Percentiles rank a stretch among this genome's conserved stretches.
These are phyloP conservation scores for Neoarius graeffei DNA, from an alignment of 2,113 vertebrate genomes.

Conservation along the genomic window DNA sequence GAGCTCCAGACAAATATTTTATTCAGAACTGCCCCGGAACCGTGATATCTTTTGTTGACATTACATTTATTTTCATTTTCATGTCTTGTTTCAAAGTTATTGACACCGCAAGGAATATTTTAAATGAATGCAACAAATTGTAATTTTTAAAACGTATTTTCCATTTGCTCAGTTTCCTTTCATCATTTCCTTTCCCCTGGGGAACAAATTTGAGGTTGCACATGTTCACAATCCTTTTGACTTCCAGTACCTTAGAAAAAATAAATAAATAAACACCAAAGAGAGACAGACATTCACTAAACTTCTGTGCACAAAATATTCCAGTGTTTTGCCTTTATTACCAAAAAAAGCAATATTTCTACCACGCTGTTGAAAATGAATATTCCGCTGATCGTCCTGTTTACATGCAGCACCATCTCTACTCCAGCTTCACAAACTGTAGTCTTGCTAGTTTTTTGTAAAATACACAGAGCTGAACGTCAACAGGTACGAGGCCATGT, in stretches of 20 bases:
- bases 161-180: neutral
- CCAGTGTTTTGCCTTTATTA: too few relatives aligned
- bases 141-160: neutral
- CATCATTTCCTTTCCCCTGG: neutral
- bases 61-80: neutral
- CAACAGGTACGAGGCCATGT: too few relatives aligned
- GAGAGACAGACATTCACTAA: neutral
- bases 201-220: neutral
- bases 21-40: neutral
- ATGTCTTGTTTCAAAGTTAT: neutral
- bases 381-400: too few relatives aligned
- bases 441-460: too few relatives aligned
- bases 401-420: too few relatives aligned
- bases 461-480: too few relatives aligned
- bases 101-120: neutral
- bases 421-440: too few relatives aligned
- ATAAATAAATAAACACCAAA: neutral
- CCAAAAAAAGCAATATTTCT: too few relatives aligned
- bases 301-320: too few relatives aligned
- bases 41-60: neutral
- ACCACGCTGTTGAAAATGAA: too few relatives aligned
- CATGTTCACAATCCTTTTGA: neutral
- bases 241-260: neutral
- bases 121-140: neutral
- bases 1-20: neutral